Base-by-base conservation (phyloP, 2,888 invertebrate species). In the Drosophila niveifrons region DNA sequence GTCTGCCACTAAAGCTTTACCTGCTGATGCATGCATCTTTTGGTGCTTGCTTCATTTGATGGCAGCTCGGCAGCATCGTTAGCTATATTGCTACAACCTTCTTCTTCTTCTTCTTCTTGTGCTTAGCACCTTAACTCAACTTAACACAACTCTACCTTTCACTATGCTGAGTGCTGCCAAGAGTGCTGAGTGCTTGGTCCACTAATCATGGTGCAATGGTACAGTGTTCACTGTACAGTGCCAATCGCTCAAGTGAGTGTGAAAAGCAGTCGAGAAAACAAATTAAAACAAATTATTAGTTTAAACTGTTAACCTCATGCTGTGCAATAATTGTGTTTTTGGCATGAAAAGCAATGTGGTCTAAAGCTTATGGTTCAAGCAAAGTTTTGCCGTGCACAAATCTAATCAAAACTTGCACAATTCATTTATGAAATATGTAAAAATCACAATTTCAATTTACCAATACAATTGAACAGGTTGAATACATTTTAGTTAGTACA, bases 141-240 rank as follows among this genome's bases (percentile, higher is more conserved):
- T 13, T 80, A 71, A 70, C 82, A 80, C 56, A 62, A 68, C 56
- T 66, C 31, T 39, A 11, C 57, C 48, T 31, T 48, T 41, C 47
- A 41, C 63, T 41, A 15, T 13, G 31, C 29, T 39, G 31, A 23
- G n/a, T 52, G 23, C 57, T 62, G 50, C 56, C n/a, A n/a, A 62
- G 55, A 63, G 55, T 61, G 36, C 8, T 13, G 39, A 36, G 36
- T 23, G 23, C 36, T 52, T 8, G 18, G 50, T 55, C 46, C 71
- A 74, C 78, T 83, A 80, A 86, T 81, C 78, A 72, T 64, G 23
- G 29, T 53, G 17, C 11, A n/a, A n/a, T n/a, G n/a, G n/a, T n/a
- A 48, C 15, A 7, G 39, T 15, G 39, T 11, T n/a, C 10, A 31
- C 10, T 3, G 31, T 4, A 13, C 10, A 31, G 31, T 31, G 31